Evolutionary conservation across 2,888 invertebrate genomes (phyloP).

Genomic region (Cynaeus angustus): DNA sequence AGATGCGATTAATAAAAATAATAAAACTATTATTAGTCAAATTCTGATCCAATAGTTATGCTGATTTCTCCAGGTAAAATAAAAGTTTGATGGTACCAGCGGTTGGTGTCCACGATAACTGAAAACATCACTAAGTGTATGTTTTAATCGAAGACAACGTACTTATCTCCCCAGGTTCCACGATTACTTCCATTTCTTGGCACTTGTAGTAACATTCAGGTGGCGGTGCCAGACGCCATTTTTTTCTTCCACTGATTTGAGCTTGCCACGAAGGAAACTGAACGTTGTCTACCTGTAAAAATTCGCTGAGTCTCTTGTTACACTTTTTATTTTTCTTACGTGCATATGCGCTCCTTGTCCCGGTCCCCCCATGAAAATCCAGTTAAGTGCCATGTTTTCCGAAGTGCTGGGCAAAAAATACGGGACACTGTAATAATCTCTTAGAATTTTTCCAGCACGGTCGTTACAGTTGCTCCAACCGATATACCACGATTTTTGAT

Average conservation of each 20-base stretch:
- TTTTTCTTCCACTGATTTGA: slow-evolving; percentile 90
- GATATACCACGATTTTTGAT: slow-evolving; percentile 76
- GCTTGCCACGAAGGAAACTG: slow-evolving; percentile 97
- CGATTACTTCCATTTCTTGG: slow-evolving; percentile 78
- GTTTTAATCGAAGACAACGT: slow-evolving; percentile 66
- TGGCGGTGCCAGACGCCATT: slow-evolving; percentile 93
- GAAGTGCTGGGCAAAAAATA: slow-evolving; percentile 92
- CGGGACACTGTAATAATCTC: slow-evolving; percentile 86
- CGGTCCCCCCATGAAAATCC: slow-evolving; percentile 98
- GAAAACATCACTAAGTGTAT: slow-evolving; percentile 52
- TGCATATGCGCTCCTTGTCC: slow-evolving; percentile 97
- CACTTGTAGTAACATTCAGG: slow-evolving; percentile 93
- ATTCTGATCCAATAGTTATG: slow-evolving; percentile 97
- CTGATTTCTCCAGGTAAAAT: slow-evolving; percentile 92
- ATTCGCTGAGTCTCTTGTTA: not conserved
- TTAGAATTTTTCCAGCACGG: slow-evolving; percentile 83
- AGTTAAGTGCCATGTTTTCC: slow-evolving; percentile 92
- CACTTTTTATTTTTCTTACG: slow-evolving; percentile 72
- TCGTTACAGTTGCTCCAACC: slow-evolving; percentile 96
- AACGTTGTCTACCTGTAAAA: slow-evolving; percentile 91
- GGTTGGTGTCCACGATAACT: slow-evolving; percentile 96
- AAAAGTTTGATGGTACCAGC: slow-evolving; percentile 95
- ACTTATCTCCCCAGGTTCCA: slow-evolving; percentile 94
- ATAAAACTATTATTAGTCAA: slow-evolving; percentile 77
- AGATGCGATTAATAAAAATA: not conserved